Percentiles rank a stretch among this genome's conserved stretches.
These are phyloP conservation scores for Furcula furcula DNA, from an alignment of 2,888 invertebrate genomes.

Conservation along the genomic window DNA sequence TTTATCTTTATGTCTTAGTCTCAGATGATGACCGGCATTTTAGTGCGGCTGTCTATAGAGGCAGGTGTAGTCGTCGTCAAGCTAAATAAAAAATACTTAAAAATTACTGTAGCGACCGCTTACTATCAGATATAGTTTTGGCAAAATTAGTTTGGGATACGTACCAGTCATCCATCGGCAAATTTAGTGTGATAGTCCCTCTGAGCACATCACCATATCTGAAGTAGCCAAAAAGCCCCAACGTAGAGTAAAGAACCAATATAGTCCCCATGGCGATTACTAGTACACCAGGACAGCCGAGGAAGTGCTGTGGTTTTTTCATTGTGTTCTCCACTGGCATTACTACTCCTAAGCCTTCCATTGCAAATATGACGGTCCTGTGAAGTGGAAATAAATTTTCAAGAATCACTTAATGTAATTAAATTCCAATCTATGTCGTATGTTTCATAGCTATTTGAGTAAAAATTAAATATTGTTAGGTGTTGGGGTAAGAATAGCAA, in stretches of 20 bases:
- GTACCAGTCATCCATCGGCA: constrained; percentile 86
- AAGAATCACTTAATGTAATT: neutral
- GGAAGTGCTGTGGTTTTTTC: constrained; percentile 90
- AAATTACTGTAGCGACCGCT: too few relatives aligned
- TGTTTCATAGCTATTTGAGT: too few relatives aligned
- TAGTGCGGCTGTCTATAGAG: too few relatives aligned
- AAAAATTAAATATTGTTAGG: too few relatives aligned
- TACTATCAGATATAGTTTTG: too few relatives aligned
- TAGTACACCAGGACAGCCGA: constrained; percentile 91
- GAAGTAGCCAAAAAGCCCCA: constrained; percentile 95
- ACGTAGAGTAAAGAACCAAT: constrained; percentile 86
- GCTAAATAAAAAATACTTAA: too few relatives aligned
- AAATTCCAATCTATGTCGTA: constrained; percentile 1
- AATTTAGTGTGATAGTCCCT: constrained; percentile 92
- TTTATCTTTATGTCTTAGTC: too few relatives aligned
- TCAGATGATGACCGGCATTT: too few relatives aligned
- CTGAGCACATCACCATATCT: constrained; percentile 87
- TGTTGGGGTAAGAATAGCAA: too few relatives aligned
- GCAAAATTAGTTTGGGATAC: too few relatives aligned
- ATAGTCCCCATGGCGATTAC: constrained; percentile 93
- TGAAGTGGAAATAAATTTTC: neutral
- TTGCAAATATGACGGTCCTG: constrained; percentile 97
- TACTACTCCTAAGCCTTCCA: constrained; percentile 97
- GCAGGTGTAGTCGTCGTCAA: too few relatives aligned
- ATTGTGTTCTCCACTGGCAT: constrained; percentile 97